A percentile compares a stretch with the other conserved stretches of the same genome.
Conservation (phyloP, 2,113 vertebrate species). For the Colaptes auratus region DNA sequence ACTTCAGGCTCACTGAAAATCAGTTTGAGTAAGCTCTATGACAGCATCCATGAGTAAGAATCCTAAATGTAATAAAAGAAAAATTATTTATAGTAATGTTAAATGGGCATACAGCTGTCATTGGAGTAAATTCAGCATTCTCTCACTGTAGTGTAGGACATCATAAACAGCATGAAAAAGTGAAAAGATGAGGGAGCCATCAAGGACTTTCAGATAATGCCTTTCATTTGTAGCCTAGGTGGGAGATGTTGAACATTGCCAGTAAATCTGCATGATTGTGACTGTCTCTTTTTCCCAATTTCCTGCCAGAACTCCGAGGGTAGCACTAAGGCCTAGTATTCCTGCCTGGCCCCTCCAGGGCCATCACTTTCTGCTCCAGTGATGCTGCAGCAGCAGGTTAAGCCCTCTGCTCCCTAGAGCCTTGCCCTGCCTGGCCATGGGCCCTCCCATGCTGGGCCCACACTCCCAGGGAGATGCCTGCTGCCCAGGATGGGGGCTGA, state of each 20-base stretch:
- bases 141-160: not conserved
- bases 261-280: not conserved
- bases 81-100: not conserved
- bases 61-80: not conserved
- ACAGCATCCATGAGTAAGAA: not conserved
- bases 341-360: not conserved
- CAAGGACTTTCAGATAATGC: not conserved
- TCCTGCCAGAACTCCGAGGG: not conserved
- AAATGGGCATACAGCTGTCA: not conserved
- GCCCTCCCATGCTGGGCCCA: not conserved
- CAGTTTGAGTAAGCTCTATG: not conserved
- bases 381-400: accelerated
- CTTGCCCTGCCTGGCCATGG: not conserved
- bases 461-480: too few relatives aligned
- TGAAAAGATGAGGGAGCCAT: not conserved
- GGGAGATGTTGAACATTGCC: not conserved
- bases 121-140: not conserved
- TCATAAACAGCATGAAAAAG: not conserved
- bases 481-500: not conserved
- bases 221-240: not conserved
- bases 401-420: not conserved
- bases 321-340: not conserved
- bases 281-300: not conserved
- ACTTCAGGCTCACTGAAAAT: not conserved
- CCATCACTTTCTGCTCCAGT: not conserved